A percentile compares a stretch with the other conserved stretches of the same genome.
These are phyloP conservation scores for Dendrocincla fuliginosa DNA, from an alignment of 2,797 vertebrate genomes.

Conservation along the genomic window DNA sequence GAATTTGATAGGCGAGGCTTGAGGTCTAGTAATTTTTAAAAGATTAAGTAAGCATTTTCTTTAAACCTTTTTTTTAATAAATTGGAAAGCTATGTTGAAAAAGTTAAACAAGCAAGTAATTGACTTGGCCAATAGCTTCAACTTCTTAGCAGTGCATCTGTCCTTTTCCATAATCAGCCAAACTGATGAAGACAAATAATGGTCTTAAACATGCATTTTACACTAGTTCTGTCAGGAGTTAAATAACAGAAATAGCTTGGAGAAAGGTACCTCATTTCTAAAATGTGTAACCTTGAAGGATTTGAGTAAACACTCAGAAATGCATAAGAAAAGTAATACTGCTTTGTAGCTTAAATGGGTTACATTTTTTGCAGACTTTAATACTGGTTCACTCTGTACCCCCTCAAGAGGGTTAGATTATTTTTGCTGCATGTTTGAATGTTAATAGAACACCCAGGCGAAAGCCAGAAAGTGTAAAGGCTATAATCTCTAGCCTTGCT, in stretches of 20 bases:
- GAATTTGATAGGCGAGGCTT: background rate
- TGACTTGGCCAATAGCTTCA: background rate
- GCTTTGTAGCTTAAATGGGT: background rate
- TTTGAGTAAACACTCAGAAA: background rate
- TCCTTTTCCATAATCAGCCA: background rate
- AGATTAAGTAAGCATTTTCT: background rate
- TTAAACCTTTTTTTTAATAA: background rate
- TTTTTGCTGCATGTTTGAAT: background rate
- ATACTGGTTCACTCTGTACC: background rate
- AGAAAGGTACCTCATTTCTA: background rate
- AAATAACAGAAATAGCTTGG: background rate
- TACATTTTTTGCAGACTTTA: background rate
- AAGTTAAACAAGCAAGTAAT: background rate
- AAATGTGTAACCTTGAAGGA: background rate
- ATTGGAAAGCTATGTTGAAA: background rate
- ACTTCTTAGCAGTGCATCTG: background rate
- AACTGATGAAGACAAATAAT: background rate
- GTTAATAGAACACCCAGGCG: background rate
- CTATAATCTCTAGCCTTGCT: conserved; percentile 14
- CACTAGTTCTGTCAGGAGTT: background rate
- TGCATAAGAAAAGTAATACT: background rate
- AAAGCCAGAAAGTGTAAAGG: conserved; percentile 2
- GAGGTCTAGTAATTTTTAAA: background rate
- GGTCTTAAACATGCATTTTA: background rate
- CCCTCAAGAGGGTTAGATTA: background rate